Base-by-base conservation (phyloP, 2,888 invertebrate species). In the Thera obeliscata region DNA sequence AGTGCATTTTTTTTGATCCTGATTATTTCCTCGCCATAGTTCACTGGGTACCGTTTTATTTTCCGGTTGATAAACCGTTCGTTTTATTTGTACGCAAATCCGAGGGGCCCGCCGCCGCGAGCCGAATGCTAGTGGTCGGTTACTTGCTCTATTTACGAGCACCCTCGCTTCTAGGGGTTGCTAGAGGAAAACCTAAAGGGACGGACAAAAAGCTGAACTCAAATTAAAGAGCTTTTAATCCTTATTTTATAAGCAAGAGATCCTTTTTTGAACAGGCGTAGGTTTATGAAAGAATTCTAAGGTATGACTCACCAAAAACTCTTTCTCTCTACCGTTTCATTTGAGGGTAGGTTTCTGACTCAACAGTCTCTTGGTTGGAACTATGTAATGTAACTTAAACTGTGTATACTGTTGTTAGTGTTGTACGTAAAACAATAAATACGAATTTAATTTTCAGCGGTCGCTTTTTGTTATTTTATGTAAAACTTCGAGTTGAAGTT, bases 51-150 rank as follows among this genome's bases (percentile, higher is more conserved):
- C 74, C 79, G 78, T 82, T 86, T 84, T 84, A 83, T 86, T 85
- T 84, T 86, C 86, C 83, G 85, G 83, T 83, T 87, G 86, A 88
- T 86, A 88, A 88, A 90, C 81, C 85, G 81, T 75, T 79, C 82
- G 80, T 86, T 90, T 90, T 90, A 90, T 91, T 89, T 86, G 86
- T 86, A 88, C 87, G 88, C 90, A 90, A 90, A 91, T 91, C 85
- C 83, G 82, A 85, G 83, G 83, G 81, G 80, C 74, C 81, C 43
- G 43, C 43, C 81, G 82, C 78, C 79, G 82, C 80, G 82, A 80
- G 76, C 81, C 83, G 80, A 82, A 78, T 79, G 81, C 81, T 79
- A 83, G 81, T 85, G 88, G 87, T 86, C 86, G 85, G 87, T 87
- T 86, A 82, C 87, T 87, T 88, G 82, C 85, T 80, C 85, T 83